Percentiles rank a stretch among this genome's conserved stretches.
Conservation (phyloP, 1,140 invertebrate species). For the Drosophila parvula region DNA sequence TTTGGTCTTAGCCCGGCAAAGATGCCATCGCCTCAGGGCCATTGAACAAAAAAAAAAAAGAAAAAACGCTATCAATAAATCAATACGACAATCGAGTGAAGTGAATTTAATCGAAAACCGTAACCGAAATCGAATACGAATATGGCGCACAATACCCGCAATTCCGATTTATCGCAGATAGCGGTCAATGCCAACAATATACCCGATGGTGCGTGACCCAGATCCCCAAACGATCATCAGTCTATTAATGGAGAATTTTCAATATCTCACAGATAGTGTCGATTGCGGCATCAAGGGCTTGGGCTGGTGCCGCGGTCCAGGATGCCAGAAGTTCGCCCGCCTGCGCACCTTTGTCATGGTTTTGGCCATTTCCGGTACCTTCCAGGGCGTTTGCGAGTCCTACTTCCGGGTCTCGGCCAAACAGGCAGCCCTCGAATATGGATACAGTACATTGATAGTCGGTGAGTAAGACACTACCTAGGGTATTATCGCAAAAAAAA, state of each 20-base stretch:
- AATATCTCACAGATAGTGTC: conserved; percentile 84
- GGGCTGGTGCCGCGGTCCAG: conserved; percentile 85
- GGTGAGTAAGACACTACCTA: conserved; percentile 77
- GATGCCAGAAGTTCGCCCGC: conserved; percentile 86
- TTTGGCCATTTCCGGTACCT: conserved; percentile 85
- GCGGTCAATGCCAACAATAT: conserved; percentile 79
- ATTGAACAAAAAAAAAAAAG: conserved; percentile 1
- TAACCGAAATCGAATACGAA: conserved; percentile 44
- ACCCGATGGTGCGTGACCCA: conserved; percentile 67
- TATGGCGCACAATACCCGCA: conserved; percentile 67
- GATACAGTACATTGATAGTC: conserved; percentile 84
- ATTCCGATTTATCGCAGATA: conserved; percentile 76
- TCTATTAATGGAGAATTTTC: not conserved
- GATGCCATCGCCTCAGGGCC: conserved; percentile 45
- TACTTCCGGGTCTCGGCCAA: conserved; percentile 86
- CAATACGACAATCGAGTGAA: conserved; percentile 22
- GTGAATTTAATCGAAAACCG: conserved; percentile 29
- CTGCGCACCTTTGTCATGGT: conserved; percentile 85
- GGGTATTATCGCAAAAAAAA: conserved; percentile 52
- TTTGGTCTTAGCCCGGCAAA: conserved; percentile 29
- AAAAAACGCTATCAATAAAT: conserved; percentile 16
- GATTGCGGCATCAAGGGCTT: conserved; percentile 87
- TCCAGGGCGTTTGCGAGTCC: conserved; percentile 85
- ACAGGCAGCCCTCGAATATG: conserved; percentile 85
- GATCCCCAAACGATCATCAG: not conserved